These are phyloP conservation scores for Chrosomus eos DNA, from an alignment of 2,797 vertebrate genomes.

Conservation along the genomic window DNA sequence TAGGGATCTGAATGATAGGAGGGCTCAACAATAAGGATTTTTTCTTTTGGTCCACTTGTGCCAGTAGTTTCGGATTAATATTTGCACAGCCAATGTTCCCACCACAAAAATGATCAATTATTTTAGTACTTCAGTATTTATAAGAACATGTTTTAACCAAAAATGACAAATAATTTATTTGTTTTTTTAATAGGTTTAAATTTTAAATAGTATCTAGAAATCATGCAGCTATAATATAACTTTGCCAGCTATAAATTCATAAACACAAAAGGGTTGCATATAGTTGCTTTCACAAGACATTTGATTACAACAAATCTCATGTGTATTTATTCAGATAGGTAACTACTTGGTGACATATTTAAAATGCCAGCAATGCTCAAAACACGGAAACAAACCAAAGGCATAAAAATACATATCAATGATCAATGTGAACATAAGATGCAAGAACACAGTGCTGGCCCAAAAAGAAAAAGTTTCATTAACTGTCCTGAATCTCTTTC, in stretches of 20 bases:
- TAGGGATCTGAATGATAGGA: not conserved
- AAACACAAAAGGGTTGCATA: not conserved
- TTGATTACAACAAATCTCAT: not conserved
- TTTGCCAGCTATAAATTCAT: not conserved
- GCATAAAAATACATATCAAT: not conserved
- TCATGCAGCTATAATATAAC: not conserved
- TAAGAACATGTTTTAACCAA: no score
- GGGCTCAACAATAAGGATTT: not conserved
- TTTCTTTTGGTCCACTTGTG: not conserved
- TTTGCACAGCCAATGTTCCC: not conserved
- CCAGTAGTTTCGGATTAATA: not conserved
- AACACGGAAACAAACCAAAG: not conserved
- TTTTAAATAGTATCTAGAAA: not conserved
- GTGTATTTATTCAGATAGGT: not conserved
- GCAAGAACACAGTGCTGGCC: not conserved
- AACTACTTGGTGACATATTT: not conserved
- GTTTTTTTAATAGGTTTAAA: not conserved
- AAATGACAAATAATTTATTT: not conserved
- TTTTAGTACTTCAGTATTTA: not conserved
- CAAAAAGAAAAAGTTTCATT: not conserved
- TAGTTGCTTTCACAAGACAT: not conserved
- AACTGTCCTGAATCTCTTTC: not conserved
- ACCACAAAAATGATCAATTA: not conserved
- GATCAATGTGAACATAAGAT: not conserved
- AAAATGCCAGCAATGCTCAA: no score